Evolutionary conservation across 1,140 invertebrate species (phyloP), one percentile per base, ranked within the genome.

Genomic region (Drosophila pseudoananassae): DNA sequence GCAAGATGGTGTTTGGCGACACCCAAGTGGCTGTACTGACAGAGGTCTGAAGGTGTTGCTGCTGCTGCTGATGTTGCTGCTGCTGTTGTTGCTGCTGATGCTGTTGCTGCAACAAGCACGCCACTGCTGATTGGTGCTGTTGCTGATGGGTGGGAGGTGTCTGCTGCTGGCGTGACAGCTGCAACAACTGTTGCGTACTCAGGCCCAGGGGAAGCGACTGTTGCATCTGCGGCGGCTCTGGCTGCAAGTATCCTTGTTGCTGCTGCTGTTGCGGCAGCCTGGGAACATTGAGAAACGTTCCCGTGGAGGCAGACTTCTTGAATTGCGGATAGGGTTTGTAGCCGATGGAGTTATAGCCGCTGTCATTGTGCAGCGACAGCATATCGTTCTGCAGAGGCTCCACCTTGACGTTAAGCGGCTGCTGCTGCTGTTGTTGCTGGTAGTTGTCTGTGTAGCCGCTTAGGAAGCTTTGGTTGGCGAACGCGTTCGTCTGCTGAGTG

Each of bases 281-380:
- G n/a, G 80, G 79, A 14, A 91, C 70, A 70, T 91, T 91, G 10
- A 91, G 63, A 66, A 89, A 91, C 3, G 87, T 78, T 27, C 90
- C 90, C 5, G 90, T 91, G 1, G 90, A 91, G 5, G 90, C 79
- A 2, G 90, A 91, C 51, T 91, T 91, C 17, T 91, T 90, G 17
- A 91, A 91, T 52, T 77, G 90, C 29, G 90, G 82, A 88, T 92
- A 92, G 31, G 91, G 91, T 43, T 92, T 91, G 40, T 90, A 91
- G 12, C 80, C 68, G n/a, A 90, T 90, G 15, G 76, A 66, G 51
- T 69, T 79, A 53, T 88, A 89, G 7, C 54, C 49, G n/a, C 36
- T 47, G 15, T 91, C 82, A 36, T 66, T 90, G 10, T 82, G 60
- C 40, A 91, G 31, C 0, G 81, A 65, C 46, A 91, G 7, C 12